A percentile compares a stretch with the other conserved stretches of the same genome.
phyloP scores from a whole-genome alignment of 1,140 invertebrate species.

The Bombus affinis region DNA sequence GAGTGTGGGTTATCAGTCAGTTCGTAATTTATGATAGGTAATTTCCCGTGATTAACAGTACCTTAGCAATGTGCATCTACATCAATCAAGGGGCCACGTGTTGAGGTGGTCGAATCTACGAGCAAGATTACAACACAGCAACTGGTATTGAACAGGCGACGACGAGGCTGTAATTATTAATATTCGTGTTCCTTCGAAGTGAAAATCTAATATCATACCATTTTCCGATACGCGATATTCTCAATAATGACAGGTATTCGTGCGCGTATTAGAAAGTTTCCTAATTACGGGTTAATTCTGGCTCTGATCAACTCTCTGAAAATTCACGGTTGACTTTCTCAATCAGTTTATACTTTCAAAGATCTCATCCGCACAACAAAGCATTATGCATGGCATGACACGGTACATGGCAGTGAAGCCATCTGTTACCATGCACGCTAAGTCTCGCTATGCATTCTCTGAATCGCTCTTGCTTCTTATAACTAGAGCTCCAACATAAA shows the following conservation, averaged over 20 bases:
- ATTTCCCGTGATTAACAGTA: not conserved
- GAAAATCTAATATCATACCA: not conserved
- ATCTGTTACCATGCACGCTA: too few relatives aligned
- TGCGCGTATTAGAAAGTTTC: not conserved
- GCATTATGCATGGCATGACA: too few relatives aligned
- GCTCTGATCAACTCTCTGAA: not conserved
- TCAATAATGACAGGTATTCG: not conserved
- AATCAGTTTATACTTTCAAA: not conserved
- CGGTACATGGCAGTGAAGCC: too few relatives aligned
- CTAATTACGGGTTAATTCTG: not conserved
- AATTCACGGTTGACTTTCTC: not conserved
- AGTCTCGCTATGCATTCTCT: not conserved
- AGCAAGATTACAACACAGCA: not conserved
- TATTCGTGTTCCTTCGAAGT: not conserved
- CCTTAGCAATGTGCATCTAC: not conserved
- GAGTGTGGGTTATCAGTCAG: not conserved
- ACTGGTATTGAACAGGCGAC: not conserved
- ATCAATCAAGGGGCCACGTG: not conserved
- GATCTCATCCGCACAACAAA: not conserved
- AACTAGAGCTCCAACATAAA: not conserved
- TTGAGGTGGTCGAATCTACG: not conserved
- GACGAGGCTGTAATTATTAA: not conserved
- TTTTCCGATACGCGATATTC: not conserved
- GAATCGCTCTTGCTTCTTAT: not conserved
- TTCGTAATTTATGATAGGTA: not conserved